Evolutionary conservation across 1,140 invertebrate genomes (phyloP).

Genomic region (Drosophila pandora): DNA sequence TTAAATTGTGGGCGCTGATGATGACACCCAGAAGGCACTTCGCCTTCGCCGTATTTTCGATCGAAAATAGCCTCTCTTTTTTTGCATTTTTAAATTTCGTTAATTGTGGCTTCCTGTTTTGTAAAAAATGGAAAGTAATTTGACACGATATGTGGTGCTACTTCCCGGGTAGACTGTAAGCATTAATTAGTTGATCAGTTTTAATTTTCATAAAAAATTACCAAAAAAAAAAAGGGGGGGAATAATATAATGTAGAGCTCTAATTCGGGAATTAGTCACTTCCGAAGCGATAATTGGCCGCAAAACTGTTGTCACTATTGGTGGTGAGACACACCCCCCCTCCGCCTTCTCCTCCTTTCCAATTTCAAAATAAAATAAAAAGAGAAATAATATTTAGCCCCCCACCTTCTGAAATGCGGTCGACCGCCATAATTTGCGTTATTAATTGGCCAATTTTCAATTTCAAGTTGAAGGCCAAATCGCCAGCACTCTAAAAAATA

Average conservation of each 20-base stretch:
- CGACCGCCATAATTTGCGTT: slow-evolving; percentile 75
- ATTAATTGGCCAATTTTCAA: slow-evolving; percentile 80
- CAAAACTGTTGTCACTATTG: slow-evolving; percentile 73
- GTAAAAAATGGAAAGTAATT: slow-evolving; percentile 74
- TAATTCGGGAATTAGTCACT: slow-evolving; percentile 68
- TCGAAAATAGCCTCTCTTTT: background rate
- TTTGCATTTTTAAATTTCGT: slow-evolving; percentile 25
- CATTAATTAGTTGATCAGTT: slow-evolving; percentile 58
- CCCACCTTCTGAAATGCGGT: slow-evolving; percentile 13
- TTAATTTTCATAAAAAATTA: slow-evolving; percentile 53
- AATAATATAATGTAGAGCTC: slow-evolving; percentile 2
- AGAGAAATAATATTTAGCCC: background rate
- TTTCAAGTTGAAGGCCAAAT: slow-evolving; percentile 78
- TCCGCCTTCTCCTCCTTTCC: background rate
- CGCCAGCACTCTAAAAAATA: background rate
- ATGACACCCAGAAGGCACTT: background rate
- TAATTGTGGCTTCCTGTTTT: slow-evolving; percentile 73
- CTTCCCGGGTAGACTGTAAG: background rate
- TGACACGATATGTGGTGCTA: slow-evolving; percentile 43
- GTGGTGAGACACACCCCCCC: background rate
- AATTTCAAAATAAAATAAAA: background rate
- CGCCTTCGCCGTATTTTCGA: too few relatives aligned
- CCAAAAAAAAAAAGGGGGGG: slow-evolving; percentile 16
- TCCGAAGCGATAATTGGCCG: slow-evolving; percentile 68
- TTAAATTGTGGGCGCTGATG: slow-evolving; percentile 5